These are phyloP conservation scores for Sternotherus odoratus DNA, from an alignment of 2,797 vertebrate genomes.

Conservation along the genomic window DNA sequence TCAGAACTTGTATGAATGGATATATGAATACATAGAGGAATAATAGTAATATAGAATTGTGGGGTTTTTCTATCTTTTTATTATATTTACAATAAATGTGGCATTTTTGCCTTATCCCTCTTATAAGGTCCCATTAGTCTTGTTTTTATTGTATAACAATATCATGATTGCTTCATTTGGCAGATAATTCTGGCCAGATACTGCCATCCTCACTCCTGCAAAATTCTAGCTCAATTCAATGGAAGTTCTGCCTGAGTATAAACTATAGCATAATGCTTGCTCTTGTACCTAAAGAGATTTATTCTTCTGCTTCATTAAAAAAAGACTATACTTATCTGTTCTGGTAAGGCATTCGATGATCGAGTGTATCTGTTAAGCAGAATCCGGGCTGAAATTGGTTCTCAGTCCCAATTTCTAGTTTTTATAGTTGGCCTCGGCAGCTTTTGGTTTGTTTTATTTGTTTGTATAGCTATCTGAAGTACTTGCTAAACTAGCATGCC, in stretches of 20 bases:
- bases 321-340: background rate
- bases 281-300: background rate
- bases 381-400: background rate
- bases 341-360: background rate
- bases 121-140: too few relatives aligned
- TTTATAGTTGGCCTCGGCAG: background rate
- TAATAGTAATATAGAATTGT: too few relatives aligned
- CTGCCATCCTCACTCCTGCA: rapidly evolving
- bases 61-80: too few relatives aligned
- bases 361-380: background rate
- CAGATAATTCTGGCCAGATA: background rate
- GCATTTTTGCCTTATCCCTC: too few relatives aligned
- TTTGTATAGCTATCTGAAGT: background rate
- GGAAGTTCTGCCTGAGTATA: rapidly evolving
- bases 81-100: too few relatives aligned
- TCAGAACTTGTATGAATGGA: too few relatives aligned
- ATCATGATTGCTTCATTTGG: background rate
- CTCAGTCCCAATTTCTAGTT: background rate
- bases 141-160: too few relatives aligned
- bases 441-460: background rate
- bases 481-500: background rate
- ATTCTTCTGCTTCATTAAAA: background rate
- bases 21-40: too few relatives aligned
- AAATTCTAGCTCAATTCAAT: background rate
- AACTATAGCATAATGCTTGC: rapidly evolving